Percentiles rank a stretch among this genome's conserved stretches.
Conservation (phyloP, 2,113 vertebrate species). For the Meriones unguiculatus region DNA sequence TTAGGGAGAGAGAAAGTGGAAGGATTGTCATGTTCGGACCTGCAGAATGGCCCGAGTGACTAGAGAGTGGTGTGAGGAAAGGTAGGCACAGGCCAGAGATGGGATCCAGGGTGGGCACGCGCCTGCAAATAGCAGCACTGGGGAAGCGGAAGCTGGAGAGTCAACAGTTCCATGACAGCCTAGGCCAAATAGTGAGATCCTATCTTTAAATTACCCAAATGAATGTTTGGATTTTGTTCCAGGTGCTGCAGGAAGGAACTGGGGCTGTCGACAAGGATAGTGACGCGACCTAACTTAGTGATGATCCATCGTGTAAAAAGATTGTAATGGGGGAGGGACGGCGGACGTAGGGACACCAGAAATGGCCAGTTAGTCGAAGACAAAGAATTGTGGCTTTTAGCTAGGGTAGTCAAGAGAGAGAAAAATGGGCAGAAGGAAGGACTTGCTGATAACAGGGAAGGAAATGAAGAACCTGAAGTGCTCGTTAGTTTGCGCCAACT, state of each 20-base stretch:
- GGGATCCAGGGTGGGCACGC: background rate
- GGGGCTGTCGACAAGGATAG: background rate
- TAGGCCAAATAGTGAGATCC: background rate
- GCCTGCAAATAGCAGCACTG: background rate
- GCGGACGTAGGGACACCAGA: background rate
- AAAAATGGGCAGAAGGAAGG: background rate
- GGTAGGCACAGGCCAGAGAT: background rate
- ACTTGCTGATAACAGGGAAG: background rate
- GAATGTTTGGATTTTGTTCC: conserved; percentile 18
- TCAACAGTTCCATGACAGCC: background rate
- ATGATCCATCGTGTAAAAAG: background rate
- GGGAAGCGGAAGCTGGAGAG: background rate
- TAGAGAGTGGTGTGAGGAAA: background rate
- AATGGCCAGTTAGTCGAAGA: background rate
- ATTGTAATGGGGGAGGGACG: background rate
- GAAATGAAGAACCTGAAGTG: background rate
- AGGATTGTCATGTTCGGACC: background rate
- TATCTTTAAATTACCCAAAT: background rate
- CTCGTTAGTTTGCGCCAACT: background rate
- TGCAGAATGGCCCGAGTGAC: background rate
- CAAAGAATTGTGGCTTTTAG: background rate
- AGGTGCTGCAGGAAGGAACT: background rate
- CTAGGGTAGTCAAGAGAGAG: background rate
- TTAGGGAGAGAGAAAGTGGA: background rate
- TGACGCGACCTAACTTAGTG: background rate